phyloP scores from a whole-genome alignment of 2,113 vertebrate species.

The Gallinago paraguaiae region DNA sequence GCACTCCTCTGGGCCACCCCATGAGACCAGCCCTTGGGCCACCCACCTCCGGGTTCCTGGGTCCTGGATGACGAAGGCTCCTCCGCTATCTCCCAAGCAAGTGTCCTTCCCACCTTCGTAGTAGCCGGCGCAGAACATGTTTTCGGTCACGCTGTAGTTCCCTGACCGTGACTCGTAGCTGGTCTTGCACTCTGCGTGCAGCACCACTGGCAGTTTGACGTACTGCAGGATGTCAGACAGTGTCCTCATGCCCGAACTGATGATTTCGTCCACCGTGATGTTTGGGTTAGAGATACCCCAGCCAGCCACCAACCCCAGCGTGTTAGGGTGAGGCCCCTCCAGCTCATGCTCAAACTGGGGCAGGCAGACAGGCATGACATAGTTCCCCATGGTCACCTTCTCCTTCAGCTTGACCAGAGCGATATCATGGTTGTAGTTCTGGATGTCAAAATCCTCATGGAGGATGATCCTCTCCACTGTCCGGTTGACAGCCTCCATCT shows the following conservation, averaged over 20 bases:
- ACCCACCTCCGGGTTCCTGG: constrained; percentile 79
- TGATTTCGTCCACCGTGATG: constrained; percentile 74
- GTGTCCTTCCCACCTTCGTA: constrained; percentile 91
- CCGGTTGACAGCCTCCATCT: constrained; percentile 76
- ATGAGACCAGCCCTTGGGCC: constrained; percentile 92
- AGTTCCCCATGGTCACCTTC: constrained; percentile 75
- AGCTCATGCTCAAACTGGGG: constrained; percentile 65
- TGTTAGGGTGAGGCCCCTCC: constrained; percentile 77
- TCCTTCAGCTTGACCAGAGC: constrained; percentile 87
- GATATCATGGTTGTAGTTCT: constrained; percentile 94
- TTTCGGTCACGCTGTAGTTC: constrained; percentile 92
- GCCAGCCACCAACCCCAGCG: constrained; percentile 90
- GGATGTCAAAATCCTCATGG: constrained; percentile 88
- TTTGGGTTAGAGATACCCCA: constrained; percentile 93
- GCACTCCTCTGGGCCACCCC: constrained; percentile 94
- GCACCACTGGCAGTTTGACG: constrained; percentile 91
- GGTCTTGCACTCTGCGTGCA: constrained; percentile 85
- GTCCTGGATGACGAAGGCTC: constrained; percentile 88
- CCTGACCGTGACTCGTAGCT: constrained; percentile 89
- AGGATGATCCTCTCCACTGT: constrained; percentile 84
- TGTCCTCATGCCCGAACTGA: constrained; percentile 75
- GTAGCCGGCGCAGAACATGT: constrained; percentile 97
- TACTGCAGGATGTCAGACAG: constrained; percentile 90
- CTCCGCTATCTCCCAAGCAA: constrained; percentile 93
- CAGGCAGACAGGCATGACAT: constrained; percentile 86